phyloP scores from a whole-genome alignment of 2,888 invertebrate species.

The Mimumesa dahlbomi region DNA sequence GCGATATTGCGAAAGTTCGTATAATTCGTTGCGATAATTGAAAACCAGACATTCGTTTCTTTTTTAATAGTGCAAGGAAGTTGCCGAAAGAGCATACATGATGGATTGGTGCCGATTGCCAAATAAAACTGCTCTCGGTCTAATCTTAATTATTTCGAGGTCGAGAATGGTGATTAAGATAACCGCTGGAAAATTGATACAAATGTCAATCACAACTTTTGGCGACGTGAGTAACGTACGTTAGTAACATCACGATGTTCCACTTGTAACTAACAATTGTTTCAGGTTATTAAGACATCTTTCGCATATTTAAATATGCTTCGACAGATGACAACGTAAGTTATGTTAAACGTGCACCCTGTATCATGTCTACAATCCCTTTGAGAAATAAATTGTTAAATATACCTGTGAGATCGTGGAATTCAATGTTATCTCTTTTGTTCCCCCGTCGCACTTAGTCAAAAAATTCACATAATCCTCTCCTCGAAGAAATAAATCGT shows the following conservation, averaged over 20 bases:
- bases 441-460: background rate
- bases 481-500: too few relatives aligned
- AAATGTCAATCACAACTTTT: constrained; percentile 58
- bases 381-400: too few relatives aligned
- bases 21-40: background rate
- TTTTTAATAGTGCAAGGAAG: constrained; percentile 51
- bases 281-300: constrained; percentile 37
- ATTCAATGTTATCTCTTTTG: too few relatives aligned
- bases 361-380: too few relatives aligned
- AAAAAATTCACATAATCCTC: too few relatives aligned
- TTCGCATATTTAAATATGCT: constrained; percentile 40
- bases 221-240: constrained; percentile 56
- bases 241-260: too few relatives aligned
- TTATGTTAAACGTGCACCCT: too few relatives aligned
- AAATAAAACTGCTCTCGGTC: constrained; percentile 38
- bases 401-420: too few relatives aligned
- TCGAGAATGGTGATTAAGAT: constrained; percentile 58
- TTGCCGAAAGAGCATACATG: constrained; percentile 63
- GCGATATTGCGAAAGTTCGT: too few relatives aligned
- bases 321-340: constrained; percentile 20
- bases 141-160: constrained; percentile 58
- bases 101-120: constrained; percentile 63
- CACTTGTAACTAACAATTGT: background rate
- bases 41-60: too few relatives aligned
- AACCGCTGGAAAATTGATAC: constrained; percentile 60